Evolutionary conservation across 2,888 invertebrate genomes (phyloP).

Genomic region (Nephrocerus scutellatus): DNA sequence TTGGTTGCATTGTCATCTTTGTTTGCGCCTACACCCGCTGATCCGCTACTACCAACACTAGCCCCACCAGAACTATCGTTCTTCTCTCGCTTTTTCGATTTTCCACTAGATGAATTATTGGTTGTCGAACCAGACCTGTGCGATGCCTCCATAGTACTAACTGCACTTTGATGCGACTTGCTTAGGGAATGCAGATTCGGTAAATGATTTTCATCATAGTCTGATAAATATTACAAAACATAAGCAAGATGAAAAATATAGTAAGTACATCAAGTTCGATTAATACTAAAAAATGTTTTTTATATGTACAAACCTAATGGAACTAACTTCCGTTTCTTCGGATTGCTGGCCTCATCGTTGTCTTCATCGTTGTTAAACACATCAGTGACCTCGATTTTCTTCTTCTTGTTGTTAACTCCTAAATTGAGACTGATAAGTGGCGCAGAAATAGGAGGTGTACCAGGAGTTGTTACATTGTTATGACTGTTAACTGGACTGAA

Average conservation of each 20-base stretch:
- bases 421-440: conserved; percentile 48
- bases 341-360: conserved; percentile 51
- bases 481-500: conserved; percentile 26
- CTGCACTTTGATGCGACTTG: conserved; percentile 11
- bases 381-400: conserved; percentile 72
- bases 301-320: conserved; percentile 58
- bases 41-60: conserved; percentile 26
- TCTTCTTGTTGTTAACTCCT: conserved; percentile 48
- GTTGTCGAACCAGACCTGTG: too few relatives aligned
- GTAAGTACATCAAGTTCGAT: too few relatives aligned
- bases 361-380: conserved; percentile 84
- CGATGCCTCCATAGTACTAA: too few relatives aligned
- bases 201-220: conserved; percentile 40
- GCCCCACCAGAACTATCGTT: conserved; percentile 31
- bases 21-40: conserved; percentile 41
- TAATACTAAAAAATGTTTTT: too few relatives aligned
- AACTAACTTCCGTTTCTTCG: conserved; percentile 71
- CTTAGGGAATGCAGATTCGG: conserved; percentile 5
- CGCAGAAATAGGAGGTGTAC: conserved; percentile 41
- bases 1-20: conserved; percentile 58
- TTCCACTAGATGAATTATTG: conserved; percentile 2
- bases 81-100: conserved; percentile 34
- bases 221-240: conserved; percentile 22
- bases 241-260: neutral
- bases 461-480: conserved; percentile 30